These are phyloP conservation scores for Pomatorhinus ruficollis DNA, from an alignment of 2,113 vertebrate species.

Conservation along the genomic window DNA sequence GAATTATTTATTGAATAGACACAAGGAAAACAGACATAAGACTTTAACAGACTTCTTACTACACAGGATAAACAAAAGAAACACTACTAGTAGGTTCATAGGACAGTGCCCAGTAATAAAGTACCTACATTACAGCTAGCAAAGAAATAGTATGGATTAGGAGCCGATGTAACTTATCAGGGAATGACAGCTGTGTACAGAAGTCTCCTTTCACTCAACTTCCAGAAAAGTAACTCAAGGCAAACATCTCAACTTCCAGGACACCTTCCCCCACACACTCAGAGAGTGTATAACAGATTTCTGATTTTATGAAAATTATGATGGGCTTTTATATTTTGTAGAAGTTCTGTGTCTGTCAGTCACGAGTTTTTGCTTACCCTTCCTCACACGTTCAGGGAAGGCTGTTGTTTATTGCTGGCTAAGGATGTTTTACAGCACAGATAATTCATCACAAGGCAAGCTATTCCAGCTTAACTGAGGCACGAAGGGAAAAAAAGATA, in stretches of 20 bases:
- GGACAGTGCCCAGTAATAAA: not conserved
- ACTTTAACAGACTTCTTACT: not conserved
- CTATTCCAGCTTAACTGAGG: not conserved
- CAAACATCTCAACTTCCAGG: accelerated
- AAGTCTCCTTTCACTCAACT: not conserved
- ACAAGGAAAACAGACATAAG: not conserved
- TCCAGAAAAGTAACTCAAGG: not conserved
- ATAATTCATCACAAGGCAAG: not conserved
- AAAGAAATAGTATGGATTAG: not conserved
- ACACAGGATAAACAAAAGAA: not conserved
- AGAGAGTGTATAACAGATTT: not conserved
- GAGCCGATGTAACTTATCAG: not conserved
- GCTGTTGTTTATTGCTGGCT: not conserved
- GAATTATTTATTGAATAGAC: not conserved
- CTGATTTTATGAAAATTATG: not conserved
- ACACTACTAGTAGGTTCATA: not conserved
- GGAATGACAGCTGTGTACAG: not conserved
- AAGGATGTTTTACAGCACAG: not conserved
- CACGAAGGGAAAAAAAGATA: not conserved
- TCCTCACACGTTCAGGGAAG: not conserved
- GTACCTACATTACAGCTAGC: not conserved
- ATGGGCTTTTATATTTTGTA: not conserved
- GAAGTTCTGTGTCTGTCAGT: not conserved
- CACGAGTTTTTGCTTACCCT: not conserved
- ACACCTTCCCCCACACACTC: not conserved